Conservation (phyloP, 2,797 vertebrate species). For the Hippoglossus hippoglossus region DNA sequence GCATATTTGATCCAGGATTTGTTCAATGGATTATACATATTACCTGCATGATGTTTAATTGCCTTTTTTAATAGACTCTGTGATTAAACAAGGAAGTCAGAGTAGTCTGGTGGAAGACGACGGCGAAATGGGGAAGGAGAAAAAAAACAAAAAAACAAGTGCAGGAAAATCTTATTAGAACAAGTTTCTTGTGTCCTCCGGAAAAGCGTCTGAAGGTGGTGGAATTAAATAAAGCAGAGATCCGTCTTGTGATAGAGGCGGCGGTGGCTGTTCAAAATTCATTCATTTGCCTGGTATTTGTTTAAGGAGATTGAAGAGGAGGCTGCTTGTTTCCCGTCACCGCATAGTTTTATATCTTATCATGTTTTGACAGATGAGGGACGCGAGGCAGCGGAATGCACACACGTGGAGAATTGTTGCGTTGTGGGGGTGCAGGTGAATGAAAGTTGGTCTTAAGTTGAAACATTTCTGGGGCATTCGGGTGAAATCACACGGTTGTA, state of each 20-base stretch:
- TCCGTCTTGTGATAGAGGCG: constrained; percentile 67
- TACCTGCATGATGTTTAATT: constrained; percentile 85
- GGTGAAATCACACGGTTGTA: background rate
- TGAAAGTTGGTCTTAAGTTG: constrained; percentile 47
- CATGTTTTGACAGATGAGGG: constrained; percentile 79
- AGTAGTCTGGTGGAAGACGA: constrained; percentile 38
- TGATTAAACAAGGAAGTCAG: constrained; percentile 78
- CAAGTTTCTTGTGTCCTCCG: constrained; percentile 65
- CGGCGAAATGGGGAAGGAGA: constrained; percentile 19
- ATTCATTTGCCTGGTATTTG: constrained; percentile 85
- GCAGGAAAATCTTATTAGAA: constrained; percentile 68
- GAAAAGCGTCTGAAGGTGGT: constrained; percentile 53
- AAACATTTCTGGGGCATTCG: constrained; percentile 27
- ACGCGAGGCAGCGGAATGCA: constrained; percentile 55
- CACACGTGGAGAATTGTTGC: constrained; percentile 61
- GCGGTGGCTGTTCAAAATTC: constrained; percentile 80
- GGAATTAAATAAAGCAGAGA: constrained; percentile 76
- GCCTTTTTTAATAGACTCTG: constrained; percentile 84
- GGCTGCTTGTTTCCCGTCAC: constrained; percentile 70
- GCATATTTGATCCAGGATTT: constrained; percentile 83
- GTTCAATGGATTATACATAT: constrained; percentile 84
- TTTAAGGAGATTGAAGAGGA: constrained; percentile 84
- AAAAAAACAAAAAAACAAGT: constrained; percentile 25
- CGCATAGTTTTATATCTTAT: constrained; percentile 81
- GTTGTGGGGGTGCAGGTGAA: constrained; percentile 38